A percentile compares a stretch with the other conserved stretches of the same genome.
Evolutionary conservation across 2,888 invertebrate species (phyloP).

Genomic region (Netelia virgata): DNA sequence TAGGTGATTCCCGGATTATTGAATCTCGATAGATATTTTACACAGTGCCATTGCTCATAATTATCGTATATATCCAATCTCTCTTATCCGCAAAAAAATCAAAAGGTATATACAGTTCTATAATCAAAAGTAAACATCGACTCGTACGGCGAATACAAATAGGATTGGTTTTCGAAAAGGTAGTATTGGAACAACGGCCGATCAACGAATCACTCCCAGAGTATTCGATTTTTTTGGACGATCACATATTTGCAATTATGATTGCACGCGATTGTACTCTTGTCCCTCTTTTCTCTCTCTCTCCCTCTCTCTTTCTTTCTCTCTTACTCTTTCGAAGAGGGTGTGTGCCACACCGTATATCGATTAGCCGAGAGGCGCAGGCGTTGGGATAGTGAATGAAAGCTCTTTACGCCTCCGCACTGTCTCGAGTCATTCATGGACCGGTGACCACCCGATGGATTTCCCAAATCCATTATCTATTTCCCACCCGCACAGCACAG

Average conservation of each 20-base stretch:
- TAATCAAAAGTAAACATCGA: too few species aligned
- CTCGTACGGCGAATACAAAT: too few species aligned
- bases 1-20: too few species aligned
- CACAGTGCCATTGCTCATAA: too few species aligned
- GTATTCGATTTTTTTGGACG: not conserved
- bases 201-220: not conserved
- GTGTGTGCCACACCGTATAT: conserved; percentile 76
- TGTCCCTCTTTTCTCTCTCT: conserved; percentile 22
- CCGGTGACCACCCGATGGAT: conserved; percentile 69
- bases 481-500: conserved; percentile 37
- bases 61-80: too few species aligned
- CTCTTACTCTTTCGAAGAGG: conserved; percentile 63
- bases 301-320: conserved; percentile 32
- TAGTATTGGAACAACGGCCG: not conserved
- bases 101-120: too few species aligned
- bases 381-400: conserved; percentile 80
- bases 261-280: not conserved
- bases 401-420: conserved; percentile 75
- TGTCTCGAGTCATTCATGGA: conserved; percentile 78
- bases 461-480: conserved; percentile 64
- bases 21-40: too few species aligned
- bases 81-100: too few species aligned
- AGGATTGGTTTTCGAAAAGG: not conserved
- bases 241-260: not conserved
- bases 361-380: conserved; percentile 76